Base-by-base conservation (phyloP, 2,113 vertebrate species). In the Lycocorax pyrrhopterus region DNA sequence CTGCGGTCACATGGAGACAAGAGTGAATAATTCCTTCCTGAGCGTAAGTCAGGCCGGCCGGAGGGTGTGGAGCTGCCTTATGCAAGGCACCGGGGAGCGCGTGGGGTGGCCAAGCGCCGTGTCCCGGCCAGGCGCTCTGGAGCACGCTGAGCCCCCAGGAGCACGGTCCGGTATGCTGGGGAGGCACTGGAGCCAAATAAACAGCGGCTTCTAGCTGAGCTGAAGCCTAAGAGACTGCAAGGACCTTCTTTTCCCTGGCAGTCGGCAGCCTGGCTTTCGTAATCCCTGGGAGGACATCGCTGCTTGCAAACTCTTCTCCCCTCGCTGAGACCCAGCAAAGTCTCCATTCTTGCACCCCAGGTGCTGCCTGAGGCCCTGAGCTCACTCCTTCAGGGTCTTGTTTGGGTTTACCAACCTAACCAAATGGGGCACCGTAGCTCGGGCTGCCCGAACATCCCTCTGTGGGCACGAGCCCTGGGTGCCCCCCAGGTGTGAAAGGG, bases 311-410 rank as follows among this genome's bases (percentile, higher is more conserved):
- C 18, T 76, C 81, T 52, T 76, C 53, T 85, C 37, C 55, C 43
- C 41, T 44, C 0, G 0, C 59, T 0, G 1, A 76, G n/a, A 56
- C 63, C 59, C 62, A 21, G 25, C 12, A 14, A 33, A 26, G 26
- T 23, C 72, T 43, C 59, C 7, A 1, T 67, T 56, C 51, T 66
- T 6, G 4, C 3, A 3, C 13, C 32, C 33, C 88, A 55, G 56
- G 10, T 35, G 27, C 35, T 41, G 33, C 20, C 35, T 44, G 47
- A 94, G 73, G 33, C 13, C 17, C 51, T 43, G 66, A 84, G 14
- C 10, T 85, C 19, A 13, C 12, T 82, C n/a, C 37, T 78, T 53
- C 22, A 1, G 13, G 56, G 47, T 16, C 7, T 72, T 35, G 23
- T 83, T 79, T 76, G 15, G 49, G 49, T 49, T 49, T 49, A 14